A percentile compares a stretch with the other conserved stretches of the same genome.
These are phyloP conservation scores for Cassiopea andromeda DNA, from an alignment of 30 jellyfish, hydroid and myxozoan genomes.

Conservation along the genomic window DNA sequence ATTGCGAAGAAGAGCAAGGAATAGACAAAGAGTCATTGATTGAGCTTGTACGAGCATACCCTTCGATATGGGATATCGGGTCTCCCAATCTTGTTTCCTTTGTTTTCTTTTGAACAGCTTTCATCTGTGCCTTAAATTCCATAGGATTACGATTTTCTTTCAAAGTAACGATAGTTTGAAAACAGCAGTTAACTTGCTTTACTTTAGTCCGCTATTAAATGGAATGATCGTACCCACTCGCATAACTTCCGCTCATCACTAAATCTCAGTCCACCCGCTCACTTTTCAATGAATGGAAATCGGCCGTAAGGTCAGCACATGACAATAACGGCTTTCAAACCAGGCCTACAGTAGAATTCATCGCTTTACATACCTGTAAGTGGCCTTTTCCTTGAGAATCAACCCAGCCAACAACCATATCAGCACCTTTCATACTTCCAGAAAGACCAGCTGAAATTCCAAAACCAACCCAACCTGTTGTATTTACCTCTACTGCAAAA, in stretches of 20 bases:
- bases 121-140: too few species aligned
- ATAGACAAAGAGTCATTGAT: background rate
- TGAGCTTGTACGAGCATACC: conserved; percentile 3
- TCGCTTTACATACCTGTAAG: background rate
- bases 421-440: conserved; percentile 68
- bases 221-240: too few species aligned
- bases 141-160: too few species aligned
- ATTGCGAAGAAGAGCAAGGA: conserved; percentile 2
- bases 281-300: too few species aligned
- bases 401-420: conserved; percentile 54
- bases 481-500: conserved; percentile 51
- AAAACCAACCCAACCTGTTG: conserved; percentile 72
- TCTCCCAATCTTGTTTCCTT: background rate
- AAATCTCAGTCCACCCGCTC: too few species aligned
- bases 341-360: background rate
- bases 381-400: conserved; percentile 49
- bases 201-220: too few species aligned
- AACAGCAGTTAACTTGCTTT: too few species aligned
- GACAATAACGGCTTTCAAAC: background rate
- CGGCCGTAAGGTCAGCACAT: background rate
- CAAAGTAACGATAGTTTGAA: too few species aligned
- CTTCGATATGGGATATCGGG: conserved; percentile 2
- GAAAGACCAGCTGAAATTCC: conserved; percentile 60
- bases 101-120: background rate
- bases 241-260: too few species aligned